These are phyloP conservation scores for Morpho deidamia DNA, from an alignment of 2,888 invertebrate species.

Conservation along the genomic window DNA sequence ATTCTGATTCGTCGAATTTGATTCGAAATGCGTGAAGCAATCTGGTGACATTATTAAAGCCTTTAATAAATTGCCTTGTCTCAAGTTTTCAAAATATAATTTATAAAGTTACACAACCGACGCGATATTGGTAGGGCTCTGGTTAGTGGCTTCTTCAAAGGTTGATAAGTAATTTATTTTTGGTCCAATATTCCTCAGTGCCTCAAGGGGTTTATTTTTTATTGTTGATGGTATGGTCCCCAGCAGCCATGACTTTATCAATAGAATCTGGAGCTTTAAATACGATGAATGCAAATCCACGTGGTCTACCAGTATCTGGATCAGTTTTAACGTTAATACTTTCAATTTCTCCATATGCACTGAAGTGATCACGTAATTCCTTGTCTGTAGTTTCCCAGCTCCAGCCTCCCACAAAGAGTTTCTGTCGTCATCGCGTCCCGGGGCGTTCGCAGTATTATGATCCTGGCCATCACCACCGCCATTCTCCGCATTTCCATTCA, in stretches of 20 bases:
- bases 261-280: constrained; percentile 93
- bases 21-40: no score
- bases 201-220: constrained; percentile 97
- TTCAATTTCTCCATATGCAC: constrained; percentile 95
- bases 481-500: constrained; percentile 79
- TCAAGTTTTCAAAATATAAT: no score
- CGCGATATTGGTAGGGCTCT: no score
- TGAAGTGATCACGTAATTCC: constrained; percentile 97
- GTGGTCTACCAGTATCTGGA: constrained; percentile 94
- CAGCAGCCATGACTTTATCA: constrained; percentile 92
- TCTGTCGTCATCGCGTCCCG: constrained; percentile 91
- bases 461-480: constrained; percentile 84
- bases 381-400: constrained; percentile 99
- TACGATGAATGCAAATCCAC: constrained; percentile 98
- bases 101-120: no score
- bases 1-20: no score
- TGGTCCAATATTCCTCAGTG: no score
- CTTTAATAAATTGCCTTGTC: no score
- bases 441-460: constrained; percentile 85
- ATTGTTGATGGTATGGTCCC: constrained; percentile 85
- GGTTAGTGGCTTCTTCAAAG: no score
- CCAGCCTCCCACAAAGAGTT: constrained; percentile 98
- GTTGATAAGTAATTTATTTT: no score
- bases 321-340: constrained; percentile 98
- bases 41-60: no score